Evolutionary conservation across 2,888 invertebrate species (phyloP).

Genomic region (Ennomos erosarius): DNA sequence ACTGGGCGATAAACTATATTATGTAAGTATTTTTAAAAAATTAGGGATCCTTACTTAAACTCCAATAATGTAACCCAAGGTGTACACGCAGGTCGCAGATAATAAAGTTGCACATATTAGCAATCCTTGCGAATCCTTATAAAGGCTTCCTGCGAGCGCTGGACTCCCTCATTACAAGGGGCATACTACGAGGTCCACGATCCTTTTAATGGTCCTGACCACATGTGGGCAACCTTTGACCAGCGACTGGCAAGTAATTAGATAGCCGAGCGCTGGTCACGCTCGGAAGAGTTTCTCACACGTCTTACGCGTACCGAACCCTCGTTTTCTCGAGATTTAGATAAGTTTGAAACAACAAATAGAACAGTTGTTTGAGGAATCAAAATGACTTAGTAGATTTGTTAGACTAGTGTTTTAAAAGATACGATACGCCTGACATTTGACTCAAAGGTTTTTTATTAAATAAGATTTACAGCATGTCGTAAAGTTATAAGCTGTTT

Average conservation of each 20-base stretch:
- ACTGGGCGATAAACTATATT: too few relatives aligned
- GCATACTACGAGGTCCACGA: constrained; percentile 12
- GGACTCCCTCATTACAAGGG: constrained; percentile 54
- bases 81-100: too few relatives aligned
- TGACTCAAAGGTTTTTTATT: neutral
- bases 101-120: constrained; percentile 52
- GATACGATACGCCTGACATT: neutral
- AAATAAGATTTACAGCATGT: neutral
- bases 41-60: constrained; percentile 26
- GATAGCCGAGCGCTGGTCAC: constrained; percentile 67
- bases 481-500: neutral
- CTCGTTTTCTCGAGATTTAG: constrained; percentile 56
- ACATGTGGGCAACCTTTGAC: constrained; percentile 60
- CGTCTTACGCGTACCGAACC: constrained; percentile 51
- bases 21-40: too few relatives aligned
- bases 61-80: constrained; percentile 25
- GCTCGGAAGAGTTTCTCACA: constrained; percentile 64
- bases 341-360: constrained; percentile 41
- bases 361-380: constrained; percentile 43
- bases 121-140: constrained; percentile 45
- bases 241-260: constrained; percentile 66
- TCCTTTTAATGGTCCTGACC: constrained; percentile 38
- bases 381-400: constrained; percentile 12
- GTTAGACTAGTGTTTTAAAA: neutral
- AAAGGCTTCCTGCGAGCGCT: constrained; percentile 40